Base-by-base conservation (phyloP, 1,140 invertebrate genomes). In the Nasonia giraulti region DNA sequence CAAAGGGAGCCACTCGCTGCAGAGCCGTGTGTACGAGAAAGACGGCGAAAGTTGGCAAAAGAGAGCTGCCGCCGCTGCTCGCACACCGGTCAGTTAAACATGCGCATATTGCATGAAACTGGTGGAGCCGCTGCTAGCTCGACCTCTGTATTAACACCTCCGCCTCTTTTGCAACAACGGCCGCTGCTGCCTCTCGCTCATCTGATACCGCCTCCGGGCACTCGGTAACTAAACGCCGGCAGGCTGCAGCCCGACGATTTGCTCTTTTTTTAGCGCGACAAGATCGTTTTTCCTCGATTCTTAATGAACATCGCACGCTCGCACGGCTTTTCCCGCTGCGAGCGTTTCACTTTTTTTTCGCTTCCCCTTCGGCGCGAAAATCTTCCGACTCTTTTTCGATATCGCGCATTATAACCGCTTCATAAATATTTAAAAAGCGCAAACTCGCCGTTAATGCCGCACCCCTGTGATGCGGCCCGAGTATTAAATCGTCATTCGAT, bases 91-190 rank as follows among this genome's bases (percentile, higher is more conserved):
- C 92, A 91, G 91, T 93, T 93, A 93, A 93, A 93, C 91, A 93
- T 93, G 92, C 91, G 91, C 92, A 93, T 93, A 93, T 93, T 93
- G 91, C 91, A 93, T 93, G 92, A 93, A 93, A 92, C 91, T 92
- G 91, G 91, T 91, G 90, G 90, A 89, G 87, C 89, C 88, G 85
- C 86, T 83, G 88, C 88, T 90, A 90, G 89, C 89, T 74, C 91
- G 91, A 92, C 91, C 90, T 92, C 91, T 92, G 91, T 92, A 92
- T 93, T 93, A 92, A 92, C 91, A 92, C 91, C 91, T 92, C 87
- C 88, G 86, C 88, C 88, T 81, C 86, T 79, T 78, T 80, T 50
- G 55, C 82, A 31, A 37, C 50, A 14, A 7, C 77, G 40, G 11
- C 78, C 3, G 44, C 74, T 12, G 37, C 71, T 77, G 7, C 76